Conservation (phyloP, 2,797 vertebrate genomes). For the Sciurus carolinensis region DNA sequence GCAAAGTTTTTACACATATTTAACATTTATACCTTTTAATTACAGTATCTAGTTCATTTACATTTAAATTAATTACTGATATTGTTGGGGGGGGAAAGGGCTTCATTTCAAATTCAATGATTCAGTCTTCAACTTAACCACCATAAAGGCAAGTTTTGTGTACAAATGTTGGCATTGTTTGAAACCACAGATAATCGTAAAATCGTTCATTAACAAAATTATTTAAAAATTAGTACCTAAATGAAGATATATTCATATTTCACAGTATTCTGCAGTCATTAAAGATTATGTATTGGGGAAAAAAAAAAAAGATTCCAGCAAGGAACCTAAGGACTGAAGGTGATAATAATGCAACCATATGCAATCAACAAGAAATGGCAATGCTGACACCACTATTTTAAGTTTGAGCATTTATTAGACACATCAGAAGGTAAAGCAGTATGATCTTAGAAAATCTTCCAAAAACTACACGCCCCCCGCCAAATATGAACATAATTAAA, state of each 20-base stretch:
- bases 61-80: no score
- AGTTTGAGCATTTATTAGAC: not conserved
- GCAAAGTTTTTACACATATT: not conserved
- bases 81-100: no score
- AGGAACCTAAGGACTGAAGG: not conserved
- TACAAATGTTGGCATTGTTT: not conserved
- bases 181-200: not conserved
- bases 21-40: no score
- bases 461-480: not conserved
- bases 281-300: not conserved
- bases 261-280: not conserved
- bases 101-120: no score
- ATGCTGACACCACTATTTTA: not conserved
- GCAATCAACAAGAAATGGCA: not conserved
- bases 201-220: not conserved
- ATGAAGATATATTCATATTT: not conserved
- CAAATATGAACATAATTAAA: not conserved
- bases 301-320: not conserved
- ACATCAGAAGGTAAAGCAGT: not conserved
- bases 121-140: no score
- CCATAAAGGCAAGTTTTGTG: no score
- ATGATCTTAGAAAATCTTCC: not conserved
- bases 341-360: not conserved
- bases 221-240: not conserved
- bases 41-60: no score